A percentile compares a stretch with the other conserved stretches of the same genome.
These are phyloP conservation scores for Cynaeus angustus DNA, from an alignment of 2,888 invertebrate genomes.

Conservation along the genomic window DNA sequence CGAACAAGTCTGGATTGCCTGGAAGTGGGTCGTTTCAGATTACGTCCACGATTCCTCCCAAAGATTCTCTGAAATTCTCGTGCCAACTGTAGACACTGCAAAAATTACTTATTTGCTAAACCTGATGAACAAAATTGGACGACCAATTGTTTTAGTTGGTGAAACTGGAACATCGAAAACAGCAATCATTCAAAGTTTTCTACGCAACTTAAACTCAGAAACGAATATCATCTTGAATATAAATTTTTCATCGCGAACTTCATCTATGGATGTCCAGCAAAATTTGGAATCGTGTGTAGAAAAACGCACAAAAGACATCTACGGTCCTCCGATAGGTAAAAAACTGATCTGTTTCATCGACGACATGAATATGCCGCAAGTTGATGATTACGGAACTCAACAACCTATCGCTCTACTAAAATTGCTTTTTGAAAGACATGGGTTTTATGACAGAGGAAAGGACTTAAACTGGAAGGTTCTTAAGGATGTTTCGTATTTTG, in stretches of 20 bases:
- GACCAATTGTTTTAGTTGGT: constrained; percentile 89
- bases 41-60: constrained; percentile 82
- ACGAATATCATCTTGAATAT: constrained; percentile 86
- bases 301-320: constrained; percentile 91
- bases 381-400: constrained; percentile 92
- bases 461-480: constrained; percentile 93
- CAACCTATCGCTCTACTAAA: constrained; percentile 96
- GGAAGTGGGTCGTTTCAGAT: constrained; percentile 85
- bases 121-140: constrained; percentile 82
- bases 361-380: constrained; percentile 95
- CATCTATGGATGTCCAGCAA: constrained; percentile 91
- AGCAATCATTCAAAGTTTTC: constrained; percentile 88
- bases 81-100: constrained; percentile 92
- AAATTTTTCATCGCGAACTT: constrained; percentile 94
- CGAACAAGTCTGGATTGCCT: constrained; percentile 85
- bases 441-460: constrained; percentile 91
- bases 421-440: constrained; percentile 89
- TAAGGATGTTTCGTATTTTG: constrained; percentile 86
- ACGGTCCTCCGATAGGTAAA: constrained; percentile 93
- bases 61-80: constrained; percentile 88
- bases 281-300: constrained; percentile 92
- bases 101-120: constrained; percentile 85
- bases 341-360: constrained; percentile 93
- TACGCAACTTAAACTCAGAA: constrained; percentile 80
- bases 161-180: constrained; percentile 96